Evolutionary conservation across 2,888 invertebrate species (phyloP).

Genomic region (Hydropsyche betteni): DNA sequence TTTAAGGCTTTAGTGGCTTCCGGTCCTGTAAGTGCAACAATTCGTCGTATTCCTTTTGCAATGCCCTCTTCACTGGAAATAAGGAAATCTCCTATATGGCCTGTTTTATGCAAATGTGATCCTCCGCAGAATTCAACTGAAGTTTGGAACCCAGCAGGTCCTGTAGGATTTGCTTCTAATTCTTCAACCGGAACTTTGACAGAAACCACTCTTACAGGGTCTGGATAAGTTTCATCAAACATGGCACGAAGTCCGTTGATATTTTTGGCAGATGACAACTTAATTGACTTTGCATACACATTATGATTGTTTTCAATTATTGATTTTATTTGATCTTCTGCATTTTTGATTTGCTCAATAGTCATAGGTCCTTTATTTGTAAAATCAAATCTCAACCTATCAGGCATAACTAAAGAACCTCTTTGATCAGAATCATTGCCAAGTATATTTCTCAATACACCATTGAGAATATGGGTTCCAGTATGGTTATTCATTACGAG

Average conservation of each 20-base stretch:
- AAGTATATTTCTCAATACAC: slow-evolving; percentile 88
- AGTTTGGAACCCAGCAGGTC: slow-evolving; percentile 80
- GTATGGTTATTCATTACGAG: slow-evolving; percentile 99
- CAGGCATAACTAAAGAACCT: slow-evolving; percentile 97
- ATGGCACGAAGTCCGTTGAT: slow-evolving; percentile 94
- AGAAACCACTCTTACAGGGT: slow-evolving; percentile 93
- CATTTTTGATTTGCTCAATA: slow-evolving; percentile 83
- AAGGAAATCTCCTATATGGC: slow-evolving; percentile 94
- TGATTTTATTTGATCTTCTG: slow-evolving; percentile 82
- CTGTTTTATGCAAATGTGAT: slow-evolving; percentile 90
- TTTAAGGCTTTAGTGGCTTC: slow-evolving; percentile 90
- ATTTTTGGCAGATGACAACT: slow-evolving; percentile 85
- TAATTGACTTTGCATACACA: slow-evolving; percentile 89
- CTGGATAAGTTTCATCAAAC: slow-evolving; percentile 98
- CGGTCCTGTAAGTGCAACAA: slow-evolving; percentile 95
- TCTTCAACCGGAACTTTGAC: slow-evolving; percentile 93
- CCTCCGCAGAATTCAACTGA: slow-evolving; percentile 99
- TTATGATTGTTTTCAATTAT: slow-evolving; percentile 78
- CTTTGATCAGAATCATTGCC: slow-evolving; percentile 93
- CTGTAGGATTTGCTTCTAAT: slow-evolving; percentile 85
- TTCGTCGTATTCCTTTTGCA: slow-evolving; percentile 96
- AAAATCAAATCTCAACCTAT: slow-evolving; percentile 96
- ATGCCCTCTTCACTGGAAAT: slow-evolving; percentile 99
- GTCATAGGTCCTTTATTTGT: slow-evolving; percentile 94
- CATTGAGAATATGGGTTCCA: slow-evolving; percentile 97